Evolutionary conservation across 2,113 vertebrate species (phyloP), one percentile per base, ranked within the genome.

Genomic region (Anolis carolinensis): DNA sequence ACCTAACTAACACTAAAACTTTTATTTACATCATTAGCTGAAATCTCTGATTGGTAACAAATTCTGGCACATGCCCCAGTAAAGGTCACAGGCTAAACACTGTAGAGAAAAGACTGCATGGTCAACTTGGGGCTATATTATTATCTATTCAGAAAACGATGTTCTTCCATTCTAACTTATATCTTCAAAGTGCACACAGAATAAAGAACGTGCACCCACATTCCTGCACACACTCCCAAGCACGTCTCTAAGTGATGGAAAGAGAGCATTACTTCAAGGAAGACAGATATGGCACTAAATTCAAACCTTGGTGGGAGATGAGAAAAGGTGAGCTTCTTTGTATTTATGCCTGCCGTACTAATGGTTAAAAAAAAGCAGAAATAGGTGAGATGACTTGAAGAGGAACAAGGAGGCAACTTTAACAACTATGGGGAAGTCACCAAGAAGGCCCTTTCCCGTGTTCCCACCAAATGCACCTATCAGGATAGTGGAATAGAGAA

Each of bases 291-390:
- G 95, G 95, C 94, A 93, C 84, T 14, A 78, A 90, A 89, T 95
- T 92, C 89, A 95, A 93, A 92, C 59, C 86, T 91, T 94, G 90
- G 90, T 65, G 89, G 91, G 84, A 86, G 86, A 88, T 90, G 87
- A 89, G 89, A 74, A 71, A 84, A 72, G 82, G 86, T 89, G 90
- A 87, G 85, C 80, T 71, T 68, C 80, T 77, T n/a, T 87, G 97
- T 97, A 97, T 94, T 96, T 95, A 97, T 97, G 96, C 96, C 52
- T 95, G 98, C 95, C 0, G 86, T 93, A 92, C 92, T 95, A 91
- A 94, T 91, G 95, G 94, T 96, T n/a, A n/a, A n/a, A 95, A 97
- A 95, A 91, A 77, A 95, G 96, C 92, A 87, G 82, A 94, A 95
- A 96, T 93, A 97, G 92, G 86, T 87, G 86, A 91, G 91, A 93